A percentile compares a stretch with the other conserved stretches of the same genome.
These are phyloP conservation scores for Phalanger gymnotis DNA, from an alignment of 2,797 vertebrate species.

Conservation along the genomic window DNA sequence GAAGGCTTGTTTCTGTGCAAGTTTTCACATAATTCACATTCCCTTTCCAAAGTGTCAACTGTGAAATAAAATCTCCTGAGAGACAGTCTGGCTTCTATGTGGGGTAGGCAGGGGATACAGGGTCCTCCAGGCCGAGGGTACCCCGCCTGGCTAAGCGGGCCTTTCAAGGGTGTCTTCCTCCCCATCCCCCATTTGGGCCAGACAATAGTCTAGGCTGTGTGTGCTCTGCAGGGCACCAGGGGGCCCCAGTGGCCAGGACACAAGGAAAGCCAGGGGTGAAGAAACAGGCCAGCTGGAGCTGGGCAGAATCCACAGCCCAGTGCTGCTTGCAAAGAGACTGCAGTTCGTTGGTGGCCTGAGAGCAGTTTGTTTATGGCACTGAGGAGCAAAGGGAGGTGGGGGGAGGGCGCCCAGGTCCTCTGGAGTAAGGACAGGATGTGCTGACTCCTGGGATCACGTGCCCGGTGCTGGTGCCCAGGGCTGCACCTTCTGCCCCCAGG, in stretches of 20 bases:
- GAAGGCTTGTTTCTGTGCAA: background rate
- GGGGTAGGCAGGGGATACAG: background rate
- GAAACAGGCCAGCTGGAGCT: background rate
- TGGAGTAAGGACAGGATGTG: conserved; percentile 71
- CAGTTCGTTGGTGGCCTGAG: background rate
- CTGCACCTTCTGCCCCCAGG: conserved; percentile 46
- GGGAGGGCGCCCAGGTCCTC: background rate
- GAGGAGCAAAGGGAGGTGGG: background rate
- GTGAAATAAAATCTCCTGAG: background rate
- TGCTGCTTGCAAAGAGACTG: background rate
- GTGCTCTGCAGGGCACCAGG: conserved; percentile 80
- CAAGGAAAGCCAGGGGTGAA: conserved; percentile 58
- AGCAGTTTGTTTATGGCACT: background rate
- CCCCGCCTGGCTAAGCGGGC: background rate
- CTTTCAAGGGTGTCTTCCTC: conserved; percentile 9
- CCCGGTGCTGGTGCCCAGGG: background rate
- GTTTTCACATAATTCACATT: background rate
- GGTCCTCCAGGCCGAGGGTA: background rate
- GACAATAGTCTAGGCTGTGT: background rate
- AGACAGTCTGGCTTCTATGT: background rate
- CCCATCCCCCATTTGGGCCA: background rate
- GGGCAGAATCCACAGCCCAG: conserved; percentile 24
- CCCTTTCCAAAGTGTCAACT: conserved; percentile 1
- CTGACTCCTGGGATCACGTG: conserved; percentile 8
- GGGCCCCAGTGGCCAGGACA: conserved; percentile 84